Evolutionary conservation across 2,888 invertebrate genomes (phyloP).

Genomic region (Tetheella fluctuosa): DNA sequence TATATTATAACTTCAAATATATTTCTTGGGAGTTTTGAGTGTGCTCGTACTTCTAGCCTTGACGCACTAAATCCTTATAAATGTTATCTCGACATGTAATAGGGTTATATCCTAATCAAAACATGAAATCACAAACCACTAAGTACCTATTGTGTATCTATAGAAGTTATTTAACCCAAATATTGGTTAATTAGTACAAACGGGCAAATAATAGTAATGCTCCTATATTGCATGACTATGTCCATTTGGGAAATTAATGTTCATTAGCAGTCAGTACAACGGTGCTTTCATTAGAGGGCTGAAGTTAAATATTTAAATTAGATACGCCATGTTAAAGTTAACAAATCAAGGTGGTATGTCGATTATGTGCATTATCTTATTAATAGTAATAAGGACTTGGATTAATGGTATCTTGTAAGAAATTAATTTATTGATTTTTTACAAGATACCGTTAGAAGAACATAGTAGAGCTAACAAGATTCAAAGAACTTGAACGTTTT

Average conservation of each 20-base stretch:
- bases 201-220: constrained; percentile 37
- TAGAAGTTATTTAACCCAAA: constrained; percentile 34
- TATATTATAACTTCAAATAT: constrained; percentile 6
- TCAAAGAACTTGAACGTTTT: too few relatives aligned
- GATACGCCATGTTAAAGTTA: constrained; percentile 36
- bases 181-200: constrained; percentile 50
- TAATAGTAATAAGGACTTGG: background rate
- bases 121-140: background rate
- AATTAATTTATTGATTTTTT: background rate
- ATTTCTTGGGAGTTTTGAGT: background rate
- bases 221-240: constrained; percentile 42
- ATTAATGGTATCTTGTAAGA: background rate
- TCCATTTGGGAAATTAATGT: constrained; percentile 56
- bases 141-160: constrained; percentile 1
- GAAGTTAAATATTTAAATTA: constrained; percentile 53
- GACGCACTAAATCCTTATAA: background rate
- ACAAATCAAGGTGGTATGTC: constrained; percentile 33
- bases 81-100: background rate
- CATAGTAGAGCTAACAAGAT: too few relatives aligned
- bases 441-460: too few relatives aligned
- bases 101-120: background rate
- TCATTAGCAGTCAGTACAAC: constrained; percentile 45
- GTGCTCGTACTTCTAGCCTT: background rate
- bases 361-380: background rate
- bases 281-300: constrained; percentile 44